Evolutionary conservation across 2,797 vertebrate species (phyloP).

Genomic region (Sciaenops ocellatus): DNA sequence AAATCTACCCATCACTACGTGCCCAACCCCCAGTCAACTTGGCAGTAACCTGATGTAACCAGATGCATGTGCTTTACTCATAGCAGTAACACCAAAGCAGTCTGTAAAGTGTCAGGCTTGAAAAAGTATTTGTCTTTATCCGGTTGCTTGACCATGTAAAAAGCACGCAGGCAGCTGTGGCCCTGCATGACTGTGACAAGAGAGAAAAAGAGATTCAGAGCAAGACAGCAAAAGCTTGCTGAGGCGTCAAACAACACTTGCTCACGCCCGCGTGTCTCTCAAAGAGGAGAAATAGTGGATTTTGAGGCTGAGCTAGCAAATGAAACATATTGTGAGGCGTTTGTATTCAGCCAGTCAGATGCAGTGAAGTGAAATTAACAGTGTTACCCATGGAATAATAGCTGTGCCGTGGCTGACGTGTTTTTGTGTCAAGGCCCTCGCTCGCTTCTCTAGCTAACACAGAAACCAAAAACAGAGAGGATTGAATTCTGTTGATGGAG

Average conservation of each 20-base stretch:
- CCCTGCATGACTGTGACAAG: conserved; percentile 31
- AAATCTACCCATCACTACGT: conserved; percentile 71
- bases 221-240: conserved; percentile 29
- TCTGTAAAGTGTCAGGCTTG: conserved; percentile 25
- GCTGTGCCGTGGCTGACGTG: conserved; percentile 48
- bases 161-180: conserved; percentile 21
- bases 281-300: conserved; percentile 31
- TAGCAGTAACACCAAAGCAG: conserved; percentile 11
- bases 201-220: conserved; percentile 26
- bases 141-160: conserved; percentile 42
- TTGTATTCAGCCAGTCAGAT: conserved; percentile 72
- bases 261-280: conserved; percentile 27
- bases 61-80: conserved; percentile 29
- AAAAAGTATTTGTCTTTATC: conserved; percentile 42
- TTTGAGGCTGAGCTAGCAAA: conserved; percentile 55
- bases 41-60: conserved; percentile 50
- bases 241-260: conserved; percentile 65
- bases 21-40: conserved; percentile 37
- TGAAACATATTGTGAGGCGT: conserved; percentile 68
- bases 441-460: conserved; percentile 23
- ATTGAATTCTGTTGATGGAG: conserved; percentile 1
- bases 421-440: conserved; percentile 44
- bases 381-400: conserved; percentile 66
- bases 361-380: conserved; percentile 78
- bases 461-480: conserved; percentile 20